Evolutionary conservation across 2,888 invertebrate species (phyloP).

Genomic region (Bellardia bayeri): DNA sequence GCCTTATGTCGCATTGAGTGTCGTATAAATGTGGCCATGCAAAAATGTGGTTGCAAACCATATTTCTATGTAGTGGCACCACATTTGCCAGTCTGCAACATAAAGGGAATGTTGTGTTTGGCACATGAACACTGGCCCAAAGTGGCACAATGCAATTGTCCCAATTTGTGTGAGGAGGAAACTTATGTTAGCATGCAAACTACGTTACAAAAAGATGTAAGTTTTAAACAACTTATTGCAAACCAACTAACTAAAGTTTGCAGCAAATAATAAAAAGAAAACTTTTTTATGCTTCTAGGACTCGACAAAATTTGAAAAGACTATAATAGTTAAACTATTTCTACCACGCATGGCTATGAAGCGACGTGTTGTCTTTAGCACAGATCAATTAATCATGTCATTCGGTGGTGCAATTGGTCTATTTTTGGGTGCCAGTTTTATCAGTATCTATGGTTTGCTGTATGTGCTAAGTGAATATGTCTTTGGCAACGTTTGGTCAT

Average conservation of each 20-base stretch:
- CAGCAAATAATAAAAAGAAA: neutral
- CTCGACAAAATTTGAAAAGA: conserved; percentile 76
- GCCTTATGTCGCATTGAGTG: conserved; percentile 81
- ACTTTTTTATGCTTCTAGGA: conserved; percentile 71
- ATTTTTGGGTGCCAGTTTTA: conserved; percentile 83
- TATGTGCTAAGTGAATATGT: conserved; percentile 74
- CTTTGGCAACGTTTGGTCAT: conserved; percentile 45
- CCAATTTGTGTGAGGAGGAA: conserved; percentile 78
- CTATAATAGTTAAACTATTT: conserved; percentile 76
- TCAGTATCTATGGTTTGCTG: conserved; percentile 79
- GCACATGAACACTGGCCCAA: conserved; percentile 77
- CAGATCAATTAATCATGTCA: conserved; percentile 82
- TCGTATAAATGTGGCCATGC: conserved; percentile 79
- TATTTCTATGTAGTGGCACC: conserved; percentile 80
- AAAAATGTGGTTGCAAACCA: conserved; percentile 81
- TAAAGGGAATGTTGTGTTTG: conserved; percentile 80
- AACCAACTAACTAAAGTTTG: neutral
- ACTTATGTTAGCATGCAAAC: conserved; percentile 76
- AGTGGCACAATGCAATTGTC: conserved; percentile 77
- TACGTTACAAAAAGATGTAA: conserved; percentile 76
- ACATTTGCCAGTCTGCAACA: conserved; percentile 76
- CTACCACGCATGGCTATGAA: conserved; percentile 80
- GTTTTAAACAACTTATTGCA: conserved; percentile 47
- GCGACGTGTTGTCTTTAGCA: conserved; percentile 81
- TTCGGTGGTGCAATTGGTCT: conserved; percentile 83